A percentile compares a stretch with the other conserved stretches of the same genome.
Evolutionary conservation across 1,140 invertebrate species (phyloP).

Genomic region (Drosophila mojavensis): DNA sequence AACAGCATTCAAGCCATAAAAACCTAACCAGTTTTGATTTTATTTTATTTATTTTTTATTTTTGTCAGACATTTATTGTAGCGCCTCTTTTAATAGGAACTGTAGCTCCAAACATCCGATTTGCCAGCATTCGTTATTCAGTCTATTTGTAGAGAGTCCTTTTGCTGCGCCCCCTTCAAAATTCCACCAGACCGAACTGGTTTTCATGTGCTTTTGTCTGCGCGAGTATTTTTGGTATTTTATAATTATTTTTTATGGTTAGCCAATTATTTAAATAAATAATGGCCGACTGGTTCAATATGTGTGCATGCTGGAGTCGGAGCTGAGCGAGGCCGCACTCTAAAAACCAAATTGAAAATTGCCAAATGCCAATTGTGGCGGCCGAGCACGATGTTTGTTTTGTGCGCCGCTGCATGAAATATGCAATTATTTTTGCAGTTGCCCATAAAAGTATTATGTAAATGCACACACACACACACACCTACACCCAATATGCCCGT

Average conservation of each 20-base stretch:
- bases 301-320: background rate
- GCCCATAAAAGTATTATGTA: slow-evolving; percentile 28
- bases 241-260: slow-evolving; percentile 60
- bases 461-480: background rate
- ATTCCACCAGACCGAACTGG: background rate
- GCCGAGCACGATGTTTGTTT: slow-evolving; percentile 45
- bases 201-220: slow-evolving; percentile 37
- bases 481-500: background rate
- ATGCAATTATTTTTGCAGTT: slow-evolving; percentile 61
- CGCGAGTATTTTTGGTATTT: slow-evolving; percentile 38
- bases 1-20: background rate
- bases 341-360: slow-evolving; percentile 62
- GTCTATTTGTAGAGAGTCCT: slow-evolving; percentile 6
- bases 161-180: background rate
- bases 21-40: background rate
- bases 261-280: slow-evolving; percentile 80
- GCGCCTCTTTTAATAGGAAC: slow-evolving; percentile 19
- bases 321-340: background rate
- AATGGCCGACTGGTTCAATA: slow-evolving; percentile 46
- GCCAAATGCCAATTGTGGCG: slow-evolving; percentile 59
- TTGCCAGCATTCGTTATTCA: slow-evolving; percentile 41
- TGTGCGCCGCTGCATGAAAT: slow-evolving; percentile 60
- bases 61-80: slow-evolving; percentile 8
- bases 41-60: slow-evolving; percentile 1
- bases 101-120: slow-evolving; percentile 33